Evolutionary conservation across 1,140 invertebrate species (phyloP).

Genomic region (Popillia japonica): DNA sequence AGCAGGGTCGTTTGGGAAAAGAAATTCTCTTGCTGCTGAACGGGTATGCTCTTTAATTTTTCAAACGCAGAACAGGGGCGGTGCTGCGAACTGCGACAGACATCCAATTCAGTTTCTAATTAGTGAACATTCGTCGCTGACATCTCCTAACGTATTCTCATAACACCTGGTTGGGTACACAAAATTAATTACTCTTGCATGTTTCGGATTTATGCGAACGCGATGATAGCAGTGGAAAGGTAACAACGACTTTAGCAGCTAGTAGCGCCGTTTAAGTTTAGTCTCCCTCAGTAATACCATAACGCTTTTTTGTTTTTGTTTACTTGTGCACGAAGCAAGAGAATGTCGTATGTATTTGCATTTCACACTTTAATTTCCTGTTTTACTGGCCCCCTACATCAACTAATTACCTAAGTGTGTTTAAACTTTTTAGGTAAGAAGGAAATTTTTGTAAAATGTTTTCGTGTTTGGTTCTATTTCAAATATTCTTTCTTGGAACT

Average conservation of each 20-base stretch:
- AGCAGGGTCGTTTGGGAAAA: neutral
- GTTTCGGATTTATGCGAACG: conserved; percentile 29
- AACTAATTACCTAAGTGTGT: no score
- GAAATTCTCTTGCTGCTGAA: neutral
- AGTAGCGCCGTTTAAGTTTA: conserved; percentile 4
- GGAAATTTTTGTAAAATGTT: no score
- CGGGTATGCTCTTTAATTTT: conserved; percentile 24
- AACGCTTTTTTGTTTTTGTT: neutral
- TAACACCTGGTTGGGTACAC: conserved; percentile 28
- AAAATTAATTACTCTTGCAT: conserved; percentile 34
- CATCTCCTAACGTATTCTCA: conserved; percentile 33
- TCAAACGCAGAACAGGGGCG: neutral
- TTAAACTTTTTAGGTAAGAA: no score
- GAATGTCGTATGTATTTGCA: neutral
- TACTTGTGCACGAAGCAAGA: neutral
- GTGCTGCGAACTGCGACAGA: conserved; percentile 20
- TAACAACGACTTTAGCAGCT: neutral
- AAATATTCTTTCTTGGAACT: no score
- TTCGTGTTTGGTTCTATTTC: no score
- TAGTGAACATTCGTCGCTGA: conserved; percentile 31
- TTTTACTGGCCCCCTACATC: no score
- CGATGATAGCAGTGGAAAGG: neutral
- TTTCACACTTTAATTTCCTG: neutral
- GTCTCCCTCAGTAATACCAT: neutral
- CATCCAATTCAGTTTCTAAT: conserved; percentile 32